Base-by-base conservation (phyloP, 1,140 invertebrate species). In the Drosophila chauvacae region DNA sequence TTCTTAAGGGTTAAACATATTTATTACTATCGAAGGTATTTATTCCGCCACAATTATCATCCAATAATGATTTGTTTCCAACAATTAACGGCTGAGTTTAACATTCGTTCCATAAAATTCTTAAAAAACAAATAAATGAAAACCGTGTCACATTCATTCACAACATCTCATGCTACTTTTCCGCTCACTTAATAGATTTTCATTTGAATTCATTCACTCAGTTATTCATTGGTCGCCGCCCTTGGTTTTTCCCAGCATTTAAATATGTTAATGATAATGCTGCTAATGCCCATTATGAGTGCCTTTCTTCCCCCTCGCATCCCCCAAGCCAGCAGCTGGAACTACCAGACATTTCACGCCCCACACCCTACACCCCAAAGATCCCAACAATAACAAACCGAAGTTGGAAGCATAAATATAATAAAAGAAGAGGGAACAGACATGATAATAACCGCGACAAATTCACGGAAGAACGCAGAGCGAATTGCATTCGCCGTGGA, bases 401-500 rank as follows among this genome's bases (percentile, higher is more conserved):
- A 26, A 59, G 39, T 44, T 44, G 69, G 39, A 23, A 70, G 28
- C 35, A 62, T 69, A 78, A 64, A 82, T 68, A 81, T 55, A 28
- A 23, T 37, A 42, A 39, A 39, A 26, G 35, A 37, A 28, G 41
- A 39, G 68, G 65, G 20, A 72, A 66, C 73, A 80, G 83, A 80
- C 79, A 82, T 62, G 85, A 78, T 90, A 90, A 88, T 81, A 78
- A 70, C 85, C 85, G 85, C 77, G 81, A 90, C 85, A 90, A 88
- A 88, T 88, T 78, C 85, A 88, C 84, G 86, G 81, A 60, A 78
- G 65, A 60, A 77, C 72, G 78, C 82, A 71, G 7, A 86, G 77
- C 82, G 82, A 86, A 86, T 86, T 66, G 75, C 78, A 86, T 86
- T 86, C 75, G 83, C 64, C 33, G 44, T 62, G 79, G 60, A 68